These are phyloP conservation scores for Erinaceus europaeus DNA, from an alignment of 2,113 vertebrate species.

Conservation along the genomic window DNA sequence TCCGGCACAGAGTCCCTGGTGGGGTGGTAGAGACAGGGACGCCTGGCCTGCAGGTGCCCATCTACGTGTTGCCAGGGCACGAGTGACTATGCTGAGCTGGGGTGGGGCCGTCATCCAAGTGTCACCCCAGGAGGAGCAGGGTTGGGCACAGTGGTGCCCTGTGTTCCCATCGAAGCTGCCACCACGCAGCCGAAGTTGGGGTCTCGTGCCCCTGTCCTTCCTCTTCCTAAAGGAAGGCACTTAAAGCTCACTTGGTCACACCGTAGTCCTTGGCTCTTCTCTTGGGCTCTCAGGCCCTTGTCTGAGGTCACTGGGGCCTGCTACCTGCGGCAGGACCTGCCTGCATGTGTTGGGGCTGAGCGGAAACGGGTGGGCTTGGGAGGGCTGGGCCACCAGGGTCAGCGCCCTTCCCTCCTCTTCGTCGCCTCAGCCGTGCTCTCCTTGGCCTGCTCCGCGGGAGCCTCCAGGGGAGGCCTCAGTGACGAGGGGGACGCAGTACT, in stretches of 20 bases:
- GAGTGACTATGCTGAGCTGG: neutral
- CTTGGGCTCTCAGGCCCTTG: neutral
- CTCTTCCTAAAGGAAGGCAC: neutral
- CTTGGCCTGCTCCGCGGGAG: too few relatives aligned
- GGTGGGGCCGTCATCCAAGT: too few relatives aligned
- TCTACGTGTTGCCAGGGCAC: too few relatives aligned
- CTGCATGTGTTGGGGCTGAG: neutral
- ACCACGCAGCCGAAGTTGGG: neutral
- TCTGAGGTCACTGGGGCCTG: neutral
- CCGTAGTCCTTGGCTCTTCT: neutral
- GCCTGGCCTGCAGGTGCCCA: neutral
- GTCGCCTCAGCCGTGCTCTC: too few relatives aligned
- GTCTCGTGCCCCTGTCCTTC: neutral
- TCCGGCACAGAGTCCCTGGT: neutral
- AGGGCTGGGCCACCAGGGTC: too few relatives aligned
- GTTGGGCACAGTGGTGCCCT: neutral
- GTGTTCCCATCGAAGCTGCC: neutral
- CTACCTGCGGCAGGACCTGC: neutral
- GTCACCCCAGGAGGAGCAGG: neutral
- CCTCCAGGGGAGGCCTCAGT: too few relatives aligned
- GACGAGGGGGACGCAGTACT: too few relatives aligned
- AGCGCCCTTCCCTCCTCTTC: too few relatives aligned
- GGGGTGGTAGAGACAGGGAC: neutral
- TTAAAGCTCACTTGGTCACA: neutral
- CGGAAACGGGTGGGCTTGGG: too few relatives aligned